A percentile compares a stretch with the other conserved stretches of the same genome.
Evolutionary conservation across 2,888 invertebrate species (phyloP).

Genomic region (Ischnura elegans): DNA sequence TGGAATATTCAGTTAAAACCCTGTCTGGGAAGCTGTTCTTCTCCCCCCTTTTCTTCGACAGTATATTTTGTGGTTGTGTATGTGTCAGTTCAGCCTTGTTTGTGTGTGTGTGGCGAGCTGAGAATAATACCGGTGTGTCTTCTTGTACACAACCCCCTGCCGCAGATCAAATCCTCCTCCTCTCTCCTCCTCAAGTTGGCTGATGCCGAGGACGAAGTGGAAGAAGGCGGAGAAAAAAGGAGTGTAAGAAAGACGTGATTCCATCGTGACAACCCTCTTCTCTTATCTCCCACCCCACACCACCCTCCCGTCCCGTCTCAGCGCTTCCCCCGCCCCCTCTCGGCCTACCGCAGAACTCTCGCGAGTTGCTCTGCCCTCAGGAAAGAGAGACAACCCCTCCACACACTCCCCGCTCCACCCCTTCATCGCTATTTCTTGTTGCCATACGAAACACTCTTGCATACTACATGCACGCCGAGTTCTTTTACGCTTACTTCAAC

Average conservation of each 20-base stretch:
- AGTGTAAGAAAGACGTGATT: slow-evolving; percentile 33
- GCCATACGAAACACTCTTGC: slow-evolving; percentile 58
- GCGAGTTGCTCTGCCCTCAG: slow-evolving; percentile 21
- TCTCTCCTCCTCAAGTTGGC: not conserved
- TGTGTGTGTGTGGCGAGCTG: slow-evolving; percentile 28
- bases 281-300: slow-evolving; percentile 13
- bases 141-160: not conserved
- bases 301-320: not conserved
- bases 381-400: not conserved
- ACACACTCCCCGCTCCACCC: not conserved
- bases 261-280: slow-evolving; percentile 60
- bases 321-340: not conserved
- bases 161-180: not conserved
- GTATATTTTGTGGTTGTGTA: not conserved
- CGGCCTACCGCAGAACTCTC: slow-evolving; percentile 32
- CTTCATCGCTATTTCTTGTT: slow-evolving; percentile 19
- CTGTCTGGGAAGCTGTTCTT: not conserved
- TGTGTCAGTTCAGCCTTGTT: not conserved
- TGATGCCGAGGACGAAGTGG: not conserved
- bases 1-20: not conserved
- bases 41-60: not conserved
- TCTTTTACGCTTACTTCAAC: not conserved
- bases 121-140: not conserved
- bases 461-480: slow-evolving; percentile 13
- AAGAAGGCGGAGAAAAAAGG: not conserved